Conservation (phyloP, 1,140 invertebrate species). For the Chelonus insularis region DNA sequence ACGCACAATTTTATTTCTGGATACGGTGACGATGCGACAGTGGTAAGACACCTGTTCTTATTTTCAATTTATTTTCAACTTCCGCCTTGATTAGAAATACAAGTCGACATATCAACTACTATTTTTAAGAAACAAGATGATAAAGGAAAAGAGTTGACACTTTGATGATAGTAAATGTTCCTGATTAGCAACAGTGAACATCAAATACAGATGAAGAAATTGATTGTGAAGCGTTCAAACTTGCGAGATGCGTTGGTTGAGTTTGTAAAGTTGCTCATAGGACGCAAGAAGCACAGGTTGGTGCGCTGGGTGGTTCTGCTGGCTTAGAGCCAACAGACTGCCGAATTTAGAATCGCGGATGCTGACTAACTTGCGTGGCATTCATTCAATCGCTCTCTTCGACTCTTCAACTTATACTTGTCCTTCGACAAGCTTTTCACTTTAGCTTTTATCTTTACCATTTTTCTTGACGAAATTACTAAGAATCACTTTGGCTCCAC, state of each 20-base stretch:
- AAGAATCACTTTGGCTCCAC: not conserved
- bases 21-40: not conserved
- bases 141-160: no score
- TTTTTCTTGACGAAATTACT: not conserved
- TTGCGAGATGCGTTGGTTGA: not conserved
- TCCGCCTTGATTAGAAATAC: no score
- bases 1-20: constrained; percentile 8
- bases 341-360: constrained; percentile 57
- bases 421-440: constrained; percentile 4
- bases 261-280: not conserved
- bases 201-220: no score
- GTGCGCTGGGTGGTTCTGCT: constrained; percentile 60
- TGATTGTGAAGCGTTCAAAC: no score
- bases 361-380: constrained; percentile 60
- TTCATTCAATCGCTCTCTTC: constrained; percentile 53
- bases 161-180: no score
- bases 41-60: constrained; percentile 24
- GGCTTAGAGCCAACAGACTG: constrained; percentile 52
- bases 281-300: constrained; percentile 50
- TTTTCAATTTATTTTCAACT: not conserved
- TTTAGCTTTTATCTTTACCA: constrained; percentile 3
- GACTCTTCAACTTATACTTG: constrained; percentile 17
- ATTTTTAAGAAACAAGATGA: no score
- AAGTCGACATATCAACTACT: no score
- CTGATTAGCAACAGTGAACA: no score